Evolutionary conservation across 2,113 vertebrate genomes (phyloP).

Genomic region (Nycticebus coucang): DNA sequence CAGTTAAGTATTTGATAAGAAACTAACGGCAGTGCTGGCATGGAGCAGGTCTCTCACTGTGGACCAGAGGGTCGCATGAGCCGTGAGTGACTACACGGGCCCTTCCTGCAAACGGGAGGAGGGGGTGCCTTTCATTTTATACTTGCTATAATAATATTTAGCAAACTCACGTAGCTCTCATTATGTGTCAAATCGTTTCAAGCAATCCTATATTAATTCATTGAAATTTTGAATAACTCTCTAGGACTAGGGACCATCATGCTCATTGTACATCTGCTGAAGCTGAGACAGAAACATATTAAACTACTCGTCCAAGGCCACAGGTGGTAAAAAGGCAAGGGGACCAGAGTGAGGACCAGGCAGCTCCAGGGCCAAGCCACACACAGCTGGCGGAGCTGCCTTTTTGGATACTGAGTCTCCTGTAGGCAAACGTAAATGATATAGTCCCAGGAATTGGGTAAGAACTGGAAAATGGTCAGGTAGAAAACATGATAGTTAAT

Average conservation of each 20-base stretch:
- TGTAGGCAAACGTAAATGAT: not conserved
- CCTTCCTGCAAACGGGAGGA: not conserved
- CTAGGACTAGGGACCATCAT: not conserved
- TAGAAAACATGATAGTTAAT: not conserved
- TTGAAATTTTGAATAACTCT: not conserved
- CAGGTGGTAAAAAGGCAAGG: not conserved
- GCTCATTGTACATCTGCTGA: not conserved
- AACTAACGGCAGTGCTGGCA: not conserved
- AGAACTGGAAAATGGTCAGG: not conserved
- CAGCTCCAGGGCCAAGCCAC: accelerated
- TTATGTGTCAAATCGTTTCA: not conserved
- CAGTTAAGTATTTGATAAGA: not conserved
- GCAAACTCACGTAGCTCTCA: not conserved
- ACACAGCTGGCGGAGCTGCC: accelerated
- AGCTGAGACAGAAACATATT: not conserved
- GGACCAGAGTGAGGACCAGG: accelerated
- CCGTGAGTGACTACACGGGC: accelerated
- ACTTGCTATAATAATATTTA: not conserved
- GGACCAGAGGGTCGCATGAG: not conserved
- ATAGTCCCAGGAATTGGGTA: not conserved
- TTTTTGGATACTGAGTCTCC: not conserved
- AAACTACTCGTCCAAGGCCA: not conserved
- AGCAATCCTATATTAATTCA: not conserved
- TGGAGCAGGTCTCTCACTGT: not conserved
- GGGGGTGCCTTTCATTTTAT: not conserved